These are phyloP conservation scores for Branchipolynoe longqiensis DNA, from an alignment of 2,888 invertebrate genomes.

Conservation along the genomic window DNA sequence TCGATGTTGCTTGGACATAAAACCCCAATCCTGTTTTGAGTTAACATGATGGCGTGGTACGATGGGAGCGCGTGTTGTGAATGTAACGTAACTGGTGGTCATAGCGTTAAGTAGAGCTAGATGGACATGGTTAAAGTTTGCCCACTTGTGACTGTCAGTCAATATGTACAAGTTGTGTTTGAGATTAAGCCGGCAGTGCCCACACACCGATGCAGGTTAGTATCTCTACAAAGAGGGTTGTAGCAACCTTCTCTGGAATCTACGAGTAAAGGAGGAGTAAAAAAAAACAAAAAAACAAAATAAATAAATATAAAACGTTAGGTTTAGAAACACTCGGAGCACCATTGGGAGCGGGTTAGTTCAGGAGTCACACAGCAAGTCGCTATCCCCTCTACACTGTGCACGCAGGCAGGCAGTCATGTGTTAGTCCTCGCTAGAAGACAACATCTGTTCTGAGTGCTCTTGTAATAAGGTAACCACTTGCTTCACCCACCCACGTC, in stretches of 20 bases:
- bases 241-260: too few relatives aligned
- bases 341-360: conserved; percentile 10
- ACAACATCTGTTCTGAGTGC: conserved; percentile 14
- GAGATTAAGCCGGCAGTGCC: not conserved
- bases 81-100: not conserved
- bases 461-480: conserved; percentile 48
- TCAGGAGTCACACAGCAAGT: conserved; percentile 13
- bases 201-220: conserved; percentile 38
- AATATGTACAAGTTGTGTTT: conserved; percentile 10
- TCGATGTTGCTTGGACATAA: too few relatives aligned
- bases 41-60: not conserved
- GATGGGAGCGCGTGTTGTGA: not conserved
- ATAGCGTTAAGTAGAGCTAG: conserved; percentile 9
- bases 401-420: not conserved
- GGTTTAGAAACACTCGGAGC: conserved; percentile 17
- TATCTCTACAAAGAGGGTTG: not conserved
- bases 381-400: not conserved
- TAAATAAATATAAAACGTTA: too few relatives aligned
- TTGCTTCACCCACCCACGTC: conserved; percentile 55
- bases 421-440: conserved; percentile 36
- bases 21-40: not conserved
- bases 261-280: conserved; percentile 11
- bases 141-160: conserved; percentile 22
- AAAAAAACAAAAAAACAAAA: conserved; percentile 2
- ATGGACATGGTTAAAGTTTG: not conserved